Evolutionary conservation across 2,888 invertebrate species (phyloP), one percentile per base, ranked within the genome.

Genomic region (Leptarthrus brevirostris): DNA sequence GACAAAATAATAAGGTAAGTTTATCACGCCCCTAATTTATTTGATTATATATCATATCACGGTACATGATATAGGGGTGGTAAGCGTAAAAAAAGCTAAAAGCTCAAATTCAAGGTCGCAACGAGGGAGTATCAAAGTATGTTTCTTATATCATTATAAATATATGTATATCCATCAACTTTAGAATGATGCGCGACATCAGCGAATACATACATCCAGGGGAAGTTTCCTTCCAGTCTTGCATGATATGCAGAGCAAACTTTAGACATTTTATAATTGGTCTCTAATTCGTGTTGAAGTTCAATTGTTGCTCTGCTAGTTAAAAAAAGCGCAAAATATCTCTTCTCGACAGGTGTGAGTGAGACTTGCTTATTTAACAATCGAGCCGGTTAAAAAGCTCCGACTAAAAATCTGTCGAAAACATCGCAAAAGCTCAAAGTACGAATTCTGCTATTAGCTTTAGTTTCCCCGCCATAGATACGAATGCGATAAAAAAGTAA

Each of bases 1-100:
- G 74, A 74, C 22, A 76, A 72, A 52, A 69, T 72, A n/a, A 58
- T 72, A 47, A 76, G 74, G 75, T 76, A 52, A 76, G 74, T 72
- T 16, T 36, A 49, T 12, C 10, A 52, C 52, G 69, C 52, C 52
- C 52, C 34, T 49, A 16, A 69, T 64, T 64, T 64, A 64, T 64
- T 44, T 64, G 64, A 64, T 64, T 10, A 26, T 1, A 20, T 44
- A 26, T 40, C 24, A 16, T 12, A 44, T 8, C n/a, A n/a, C n/a
- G n/a, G n/a, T n/a, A n/a, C n/a, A n/a, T n/a, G 22, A 64, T 12
- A 12, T 12, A 20, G 44, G 24, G 47, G 24, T 36, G 20, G 1
- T 24, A 61, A 20, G 22, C 36, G 26, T 14, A 10, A 26, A 26
- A 22, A n/a, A 16, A 47, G 64, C 24, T 64, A 14, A 20, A 12